Evolutionary conservation across 2,888 invertebrate genomes (phyloP), one percentile per base, ranked within the genome.

Genomic region (Listrodromus nycthemerus): DNA sequence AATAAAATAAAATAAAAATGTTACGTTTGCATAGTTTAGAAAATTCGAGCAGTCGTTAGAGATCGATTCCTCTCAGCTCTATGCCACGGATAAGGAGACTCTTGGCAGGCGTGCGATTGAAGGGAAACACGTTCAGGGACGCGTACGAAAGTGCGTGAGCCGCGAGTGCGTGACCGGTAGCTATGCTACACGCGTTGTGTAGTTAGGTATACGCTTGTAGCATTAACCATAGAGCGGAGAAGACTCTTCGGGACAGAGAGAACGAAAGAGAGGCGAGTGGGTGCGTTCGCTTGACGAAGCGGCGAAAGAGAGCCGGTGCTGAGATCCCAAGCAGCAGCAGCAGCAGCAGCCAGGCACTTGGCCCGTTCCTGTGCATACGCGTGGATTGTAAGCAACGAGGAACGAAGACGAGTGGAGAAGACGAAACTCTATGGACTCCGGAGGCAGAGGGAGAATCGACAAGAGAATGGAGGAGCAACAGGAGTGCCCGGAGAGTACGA

Each of bases 81-180:
- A 10, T 10, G 24, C 13, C 21, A 21, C 24, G 55, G 24, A 55
- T 24, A 24, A 13, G 55, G 8, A 4, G 55, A 6, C 61, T 63
- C 63, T 37, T 61, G 45, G 61, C 45, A 61, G 16, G 65, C 75
- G 80, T 75, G 63, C 67, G 45, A 73, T 77, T 73, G 76, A 69
- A 80, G 83, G 80, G 77, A 83, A 80, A 55, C 41, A 61, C 83
- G 83, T 80, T 83, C 83, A 83, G 83, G 83, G 83, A 83, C 83
- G 83, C 83, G 80, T 83, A 83, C 83, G 80, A 83, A 73, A 80
- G 83, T 80, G 83, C 83, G 83, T 83, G 80, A 83, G 80, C 63
- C 80, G 65, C 80, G 83, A 83, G 80, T 80, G 83, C 83, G 83
- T 83, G 83, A 83, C 83, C 83, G 80, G 80, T 82, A 84, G 82